These are phyloP conservation scores for Phrynocephalus guinanensis DNA, from an alignment of 2,797 vertebrate species.

Conservation along the genomic window DNA sequence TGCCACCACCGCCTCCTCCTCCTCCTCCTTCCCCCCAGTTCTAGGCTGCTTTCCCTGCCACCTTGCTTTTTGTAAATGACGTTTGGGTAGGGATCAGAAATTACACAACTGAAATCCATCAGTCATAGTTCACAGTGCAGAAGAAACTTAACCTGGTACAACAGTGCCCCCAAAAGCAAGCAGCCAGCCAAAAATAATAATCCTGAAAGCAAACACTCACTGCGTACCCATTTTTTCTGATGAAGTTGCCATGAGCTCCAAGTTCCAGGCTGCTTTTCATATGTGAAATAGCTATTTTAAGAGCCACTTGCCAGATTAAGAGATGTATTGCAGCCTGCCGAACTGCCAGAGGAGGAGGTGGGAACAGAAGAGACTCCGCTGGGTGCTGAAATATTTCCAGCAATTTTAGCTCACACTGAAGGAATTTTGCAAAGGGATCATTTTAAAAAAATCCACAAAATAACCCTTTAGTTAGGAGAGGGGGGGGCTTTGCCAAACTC, in stretches of 20 bases:
- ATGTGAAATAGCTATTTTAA: constrained; percentile 50
- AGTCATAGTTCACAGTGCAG: rapidly evolving
- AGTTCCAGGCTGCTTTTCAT: constrained; percentile 36
- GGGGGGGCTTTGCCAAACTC: constrained; percentile 64
- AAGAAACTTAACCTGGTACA: constrained; percentile 68
- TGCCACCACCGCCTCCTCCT: not conserved
- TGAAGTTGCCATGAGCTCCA: not conserved
- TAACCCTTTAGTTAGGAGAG: constrained; percentile 14
- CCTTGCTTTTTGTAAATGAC: constrained; percentile 64
- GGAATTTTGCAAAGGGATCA: constrained; percentile 71
- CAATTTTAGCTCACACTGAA: constrained; percentile 72
- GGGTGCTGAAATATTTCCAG: constrained; percentile 68
- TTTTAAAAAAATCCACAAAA: constrained; percentile 50
- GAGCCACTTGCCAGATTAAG: constrained; percentile 41
- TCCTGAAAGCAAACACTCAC: not conserved
- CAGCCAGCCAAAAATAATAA: constrained; percentile 14
- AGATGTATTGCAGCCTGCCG: constrained; percentile 48
- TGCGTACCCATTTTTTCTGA: not conserved
- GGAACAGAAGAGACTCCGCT: constrained; percentile 47
- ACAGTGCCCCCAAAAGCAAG: constrained; percentile 81
- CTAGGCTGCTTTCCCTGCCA: constrained; percentile 54
- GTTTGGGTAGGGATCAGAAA: constrained; percentile 63
- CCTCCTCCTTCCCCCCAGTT: constrained; percentile 51
- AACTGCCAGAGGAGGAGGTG: constrained; percentile 10
- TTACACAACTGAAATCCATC: constrained; percentile 53